Percentiles rank a stretch among this genome's conserved stretches.
phyloP scores from a whole-genome alignment of 2,797 vertebrate genomes.

The Hozukius guyotensis region DNA sequence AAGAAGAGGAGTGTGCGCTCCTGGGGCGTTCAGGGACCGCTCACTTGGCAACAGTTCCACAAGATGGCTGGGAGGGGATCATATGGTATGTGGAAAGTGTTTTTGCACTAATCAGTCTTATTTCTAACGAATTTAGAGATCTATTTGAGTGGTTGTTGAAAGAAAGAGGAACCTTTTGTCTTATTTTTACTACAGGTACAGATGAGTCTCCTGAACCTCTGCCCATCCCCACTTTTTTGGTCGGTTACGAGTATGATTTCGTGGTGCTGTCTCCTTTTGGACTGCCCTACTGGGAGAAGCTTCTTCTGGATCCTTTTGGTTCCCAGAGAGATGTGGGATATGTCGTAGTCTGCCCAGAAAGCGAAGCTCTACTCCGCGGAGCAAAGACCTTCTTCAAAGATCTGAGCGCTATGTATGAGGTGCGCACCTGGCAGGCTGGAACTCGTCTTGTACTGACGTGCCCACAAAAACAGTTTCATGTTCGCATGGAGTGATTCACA shows the following conservation, averaged over 20 bases:
- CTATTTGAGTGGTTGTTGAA: not conserved
- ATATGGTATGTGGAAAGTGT: conserved; percentile 85
- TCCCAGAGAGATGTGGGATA: conserved; percentile 97
- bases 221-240: conserved; percentile 97
- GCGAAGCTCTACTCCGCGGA: conserved; percentile 92
- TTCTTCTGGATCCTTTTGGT: conserved; percentile 97
- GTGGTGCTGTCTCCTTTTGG: conserved; percentile 99
- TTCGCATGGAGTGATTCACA: conserved; percentile 13
- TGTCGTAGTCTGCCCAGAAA: conserved; percentile 97
- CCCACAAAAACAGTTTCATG: conserved; percentile 21
- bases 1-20: conserved; percentile 97
- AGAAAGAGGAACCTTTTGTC: not conserved
- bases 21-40: conserved; percentile 97
- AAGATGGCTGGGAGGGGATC: conserved; percentile 99
- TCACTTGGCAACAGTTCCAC: conserved; percentile 99
- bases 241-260: conserved; percentile 98
- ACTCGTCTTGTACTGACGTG: conserved; percentile 29
- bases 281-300: conserved; percentile 98
- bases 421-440: conserved; percentile 57
- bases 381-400: conserved; percentile 97
- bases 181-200: conserved; percentile 85
- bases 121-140: not conserved
- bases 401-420: conserved; percentile 96
- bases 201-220: conserved; percentile 99
- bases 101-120: not conserved